Base-by-base conservation (phyloP, 2,797 vertebrate genomes). In the Notamacropus eugenii region DNA sequence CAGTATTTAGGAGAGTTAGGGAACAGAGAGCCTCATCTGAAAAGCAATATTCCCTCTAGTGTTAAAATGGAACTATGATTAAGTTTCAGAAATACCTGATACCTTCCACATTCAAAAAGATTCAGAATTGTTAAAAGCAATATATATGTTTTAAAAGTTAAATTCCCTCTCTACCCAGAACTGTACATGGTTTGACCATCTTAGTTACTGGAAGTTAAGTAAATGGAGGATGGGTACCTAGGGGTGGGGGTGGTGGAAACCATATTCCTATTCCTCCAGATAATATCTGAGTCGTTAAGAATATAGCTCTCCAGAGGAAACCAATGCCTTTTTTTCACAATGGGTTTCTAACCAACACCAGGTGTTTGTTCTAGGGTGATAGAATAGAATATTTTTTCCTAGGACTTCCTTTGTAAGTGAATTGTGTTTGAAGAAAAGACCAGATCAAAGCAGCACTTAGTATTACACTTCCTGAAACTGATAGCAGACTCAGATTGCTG, bases 401-500 rank as follows among this genome's bases (percentile, higher is more conserved):
- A 55, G 90, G 97, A 56, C 91, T 96, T 95, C 97, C 90, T 90
- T 97, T 90, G 55, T 5, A 97, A 94, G 50, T 62, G 94, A 97
- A 90, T 90, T 97, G 91, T 96, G 95, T 90, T 95, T 96, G 94
- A 96, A 91, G 93, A 90, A 82, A 96, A 95, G 54, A 5, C 92
- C 46, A 90, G 95, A 91, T 95, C 24, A 40, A 95, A 93, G 50
- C 93, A 29, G 14, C 22, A 59, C 94, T 91, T 95, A 90, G 95
- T 34, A 74, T 95, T 93, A 91, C 5, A 94, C n/a, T 97, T 97
- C 50, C 90, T 93, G 91, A 97, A 97, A 97, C 90, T 93, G 91
- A 97, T 96, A 97, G 94, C 87, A 96, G 31, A 95, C 29, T 58
- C 28, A 90, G 10, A 91, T 95, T 91, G 16, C 91, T 93, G 55